phyloP scores from a whole-genome alignment of 2,888 invertebrate genomes.

The Agelastica alni region DNA sequence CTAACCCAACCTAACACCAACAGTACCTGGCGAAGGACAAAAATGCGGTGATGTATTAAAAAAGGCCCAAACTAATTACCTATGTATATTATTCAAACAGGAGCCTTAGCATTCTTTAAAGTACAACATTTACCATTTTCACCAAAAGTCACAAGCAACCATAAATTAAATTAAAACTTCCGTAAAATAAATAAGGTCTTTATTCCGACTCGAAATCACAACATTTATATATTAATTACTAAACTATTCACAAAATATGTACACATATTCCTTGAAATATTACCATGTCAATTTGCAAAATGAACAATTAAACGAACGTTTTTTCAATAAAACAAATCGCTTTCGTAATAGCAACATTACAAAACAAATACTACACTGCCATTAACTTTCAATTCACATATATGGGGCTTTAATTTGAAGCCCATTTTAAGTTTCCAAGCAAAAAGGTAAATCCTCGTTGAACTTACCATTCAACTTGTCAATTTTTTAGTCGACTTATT shows the following conservation, averaged over 20 bases:
- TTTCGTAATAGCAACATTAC: background rate
- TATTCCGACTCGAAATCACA: conserved; percentile 52
- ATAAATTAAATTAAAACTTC: conserved; percentile 50
- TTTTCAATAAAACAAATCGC: background rate
- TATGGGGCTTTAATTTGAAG: conserved; percentile 1
- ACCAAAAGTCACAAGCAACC: conserved; percentile 34
- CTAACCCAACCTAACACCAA: too few relatives aligned
- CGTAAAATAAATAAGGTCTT: conserved; percentile 55
- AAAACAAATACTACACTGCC: conserved; percentile 8
- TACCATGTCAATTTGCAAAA: conserved; percentile 12
- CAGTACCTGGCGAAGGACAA: too few relatives aligned
- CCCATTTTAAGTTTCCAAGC: background rate
- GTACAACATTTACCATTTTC: conserved; percentile 27
- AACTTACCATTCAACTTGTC: too few relatives aligned
- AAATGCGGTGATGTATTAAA: too few relatives aligned
- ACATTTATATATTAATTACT: conserved; percentile 48
- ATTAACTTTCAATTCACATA: background rate
- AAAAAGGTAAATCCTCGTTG: too few relatives aligned
- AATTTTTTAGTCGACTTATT: too few relatives aligned
- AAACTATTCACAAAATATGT: conserved; percentile 53
- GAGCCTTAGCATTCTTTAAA: too few relatives aligned
- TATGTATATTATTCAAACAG: too few relatives aligned
- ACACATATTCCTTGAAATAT: conserved; percentile 39
- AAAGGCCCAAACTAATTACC: too few relatives aligned
- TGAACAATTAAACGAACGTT: too few relatives aligned